Conservation (phyloP, 2,113 vertebrate genomes). For the Actinemys pallida region DNA sequence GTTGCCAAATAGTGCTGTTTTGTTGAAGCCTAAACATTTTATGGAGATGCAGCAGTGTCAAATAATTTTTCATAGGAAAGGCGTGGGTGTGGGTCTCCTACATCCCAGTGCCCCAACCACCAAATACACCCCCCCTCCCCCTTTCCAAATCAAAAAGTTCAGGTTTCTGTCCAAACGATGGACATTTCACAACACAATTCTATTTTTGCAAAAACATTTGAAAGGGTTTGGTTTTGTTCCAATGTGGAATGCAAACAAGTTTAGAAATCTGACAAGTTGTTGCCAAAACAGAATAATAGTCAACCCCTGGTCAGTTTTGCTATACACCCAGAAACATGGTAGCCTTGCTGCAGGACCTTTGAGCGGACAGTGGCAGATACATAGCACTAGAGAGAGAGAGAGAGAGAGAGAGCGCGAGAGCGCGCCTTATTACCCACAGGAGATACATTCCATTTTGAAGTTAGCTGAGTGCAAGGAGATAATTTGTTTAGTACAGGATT, state of each 20-base stretch:
- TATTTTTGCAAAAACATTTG: slow-evolving; percentile 37
- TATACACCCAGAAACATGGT: slow-evolving; percentile 15
- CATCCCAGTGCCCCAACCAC: background rate
- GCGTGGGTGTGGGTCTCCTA: background rate
- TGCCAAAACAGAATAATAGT: slow-evolving; percentile 54
- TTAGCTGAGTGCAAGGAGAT: background rate
- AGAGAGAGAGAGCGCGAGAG: too few species aligned
- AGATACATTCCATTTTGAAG: background rate
- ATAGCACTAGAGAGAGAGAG: background rate
- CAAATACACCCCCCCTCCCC: background rate
- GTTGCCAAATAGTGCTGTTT: background rate
- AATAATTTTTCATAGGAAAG: too few species aligned
- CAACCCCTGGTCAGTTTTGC: slow-evolving; percentile 17
- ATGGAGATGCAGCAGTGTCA: too few species aligned
- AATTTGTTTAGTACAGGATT: background rate
- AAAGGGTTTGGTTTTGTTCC: slow-evolving; percentile 24
- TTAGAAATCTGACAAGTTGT: slow-evolving; percentile 33
- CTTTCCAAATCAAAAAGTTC: background rate
- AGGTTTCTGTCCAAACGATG: background rate
- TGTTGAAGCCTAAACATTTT: background rate
- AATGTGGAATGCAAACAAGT: slow-evolving; percentile 37
- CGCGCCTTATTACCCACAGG: background rate
- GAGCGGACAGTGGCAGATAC: background rate
- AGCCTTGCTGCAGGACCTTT: background rate
- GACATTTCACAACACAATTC: slow-evolving; percentile 20